These are phyloP conservation scores for Pammene fasciana DNA, from an alignment of 2,888 invertebrate genomes.

Conservation along the genomic window DNA sequence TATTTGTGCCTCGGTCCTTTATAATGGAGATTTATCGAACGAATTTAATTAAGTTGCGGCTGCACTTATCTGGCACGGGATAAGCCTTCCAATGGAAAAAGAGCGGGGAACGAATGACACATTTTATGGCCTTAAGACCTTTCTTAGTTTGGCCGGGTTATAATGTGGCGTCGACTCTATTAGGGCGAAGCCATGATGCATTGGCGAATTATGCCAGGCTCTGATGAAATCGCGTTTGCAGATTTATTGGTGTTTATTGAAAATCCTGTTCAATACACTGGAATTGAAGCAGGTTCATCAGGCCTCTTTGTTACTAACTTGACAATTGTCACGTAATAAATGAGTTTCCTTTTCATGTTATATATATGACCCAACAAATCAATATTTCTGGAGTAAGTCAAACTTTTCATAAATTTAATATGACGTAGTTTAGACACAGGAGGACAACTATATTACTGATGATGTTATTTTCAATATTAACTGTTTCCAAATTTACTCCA, in stretches of 20 bases:
- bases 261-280: neutral
- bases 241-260: constrained; percentile 17
- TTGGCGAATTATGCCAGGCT: constrained; percentile 22
- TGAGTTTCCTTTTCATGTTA: too few species aligned
- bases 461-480: too few species aligned
- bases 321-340: too few species aligned
- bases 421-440: too few species aligned
- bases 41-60: constrained; percentile 37
- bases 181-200: constrained; percentile 21
- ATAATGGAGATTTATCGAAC: constrained; percentile 39
- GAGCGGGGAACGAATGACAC: neutral
- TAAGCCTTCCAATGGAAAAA: constrained; percentile 5
- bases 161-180: constrained; percentile 23
- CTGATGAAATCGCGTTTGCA: constrained; percentile 21
- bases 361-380: too few species aligned
- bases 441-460: too few species aligned
- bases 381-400: too few species aligned
- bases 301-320: too few species aligned
- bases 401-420: too few species aligned
- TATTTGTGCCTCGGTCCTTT: constrained; percentile 29
- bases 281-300: neutral
- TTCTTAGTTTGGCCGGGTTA: neutral
- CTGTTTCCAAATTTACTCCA: too few species aligned
- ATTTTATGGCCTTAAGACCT: neutral
- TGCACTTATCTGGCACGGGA: constrained; percentile 34